A percentile compares a stretch with the other conserved stretches of the same genome.
phyloP scores from a whole-genome alignment of 2,888 invertebrate species.

The Junonia oenone region DNA sequence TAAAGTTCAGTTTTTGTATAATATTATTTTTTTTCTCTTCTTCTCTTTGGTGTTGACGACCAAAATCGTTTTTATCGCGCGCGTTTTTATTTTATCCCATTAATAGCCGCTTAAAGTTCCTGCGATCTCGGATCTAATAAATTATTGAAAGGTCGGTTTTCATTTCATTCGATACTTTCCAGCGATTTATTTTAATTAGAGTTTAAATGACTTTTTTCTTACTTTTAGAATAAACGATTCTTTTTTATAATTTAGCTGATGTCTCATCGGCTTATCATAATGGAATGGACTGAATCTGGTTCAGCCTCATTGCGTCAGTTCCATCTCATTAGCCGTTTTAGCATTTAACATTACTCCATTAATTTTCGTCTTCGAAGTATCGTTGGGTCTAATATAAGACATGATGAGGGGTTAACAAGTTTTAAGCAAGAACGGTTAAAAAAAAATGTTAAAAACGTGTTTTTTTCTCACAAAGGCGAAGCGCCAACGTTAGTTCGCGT shows the following conservation, averaged over 20 bases:
- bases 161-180: slow-evolving; percentile 25
- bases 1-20: slow-evolving; percentile 42
- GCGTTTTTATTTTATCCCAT: slow-evolving; percentile 29
- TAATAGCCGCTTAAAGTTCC: slow-evolving; percentile 11
- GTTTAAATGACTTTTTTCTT: slow-evolving; percentile 37
- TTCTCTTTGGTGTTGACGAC: slow-evolving; percentile 74
- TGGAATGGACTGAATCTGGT: slow-evolving; percentile 41
- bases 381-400: slow-evolving; percentile 9
- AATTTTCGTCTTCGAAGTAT: slow-evolving; percentile 32
- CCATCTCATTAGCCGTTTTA: slow-evolving; percentile 44
- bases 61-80: slow-evolving; percentile 76
- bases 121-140: slow-evolving; percentile 10
- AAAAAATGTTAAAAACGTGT: slow-evolving; percentile 35
- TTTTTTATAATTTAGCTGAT: slow-evolving; percentile 44
- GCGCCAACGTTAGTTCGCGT: slow-evolving; percentile 92
- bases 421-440: slow-evolving; percentile 20
- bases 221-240: slow-evolving; percentile 55
- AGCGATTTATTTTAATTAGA: slow-evolving; percentile 31
- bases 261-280: slow-evolving; percentile 49
- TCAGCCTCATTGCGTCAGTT: slow-evolving; percentile 25
- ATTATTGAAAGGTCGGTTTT: slow-evolving; percentile 18
- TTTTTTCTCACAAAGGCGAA: slow-evolving; percentile 83
- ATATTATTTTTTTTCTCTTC: slow-evolving; percentile 51
- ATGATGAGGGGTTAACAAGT: slow-evolving; percentile 5
- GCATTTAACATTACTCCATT: slow-evolving; percentile 58